Evolutionary conservation across 1,140 invertebrate species (phyloP), one percentile per base, ranked within the genome.

Genomic region (Brachionus rotundiformis): DNA sequence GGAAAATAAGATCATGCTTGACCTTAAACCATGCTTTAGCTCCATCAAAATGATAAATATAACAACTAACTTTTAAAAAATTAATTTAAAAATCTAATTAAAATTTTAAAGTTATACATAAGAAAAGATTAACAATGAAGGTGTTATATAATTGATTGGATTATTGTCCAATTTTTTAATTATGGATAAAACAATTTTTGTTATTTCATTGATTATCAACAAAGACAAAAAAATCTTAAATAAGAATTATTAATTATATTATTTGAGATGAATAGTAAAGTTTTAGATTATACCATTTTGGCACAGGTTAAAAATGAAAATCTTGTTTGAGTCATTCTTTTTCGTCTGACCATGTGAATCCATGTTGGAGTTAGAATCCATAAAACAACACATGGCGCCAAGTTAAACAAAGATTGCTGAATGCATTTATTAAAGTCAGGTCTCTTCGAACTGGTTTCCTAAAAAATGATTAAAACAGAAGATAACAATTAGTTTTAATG

Each of bases 391-490:
- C 76, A 79, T 33, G 76, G 47, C 1, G 36, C n/a, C 47, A 23
- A 79, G 36, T 2, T 36, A 25, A 79, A 36, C n/a, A 79, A 11
- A 6, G 76, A 36, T 11, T 27, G 13, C 29, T 63, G 47, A 25
- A 79, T 6, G 19, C 76, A 79, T 31, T 33, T 3, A 16, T 49
- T 79, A 33, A 79, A 79, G 47, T 79, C 76, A 8, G 76, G 59
- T 13, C 23, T 5, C 3, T 41, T 10, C 1, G 36, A 19, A 23
- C 25, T 31, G 23, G 68, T 27, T 11, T 73, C 39, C 68, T 73
- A 3, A 27, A 44, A 44, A 27, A 3, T 33, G 19, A 25, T 71
- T 36, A 73, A 4, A 10, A 25, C 11, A 44, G 25, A 44, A 10
- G 44, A n/a, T 23, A 71, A 39, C n/a, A 4, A 13, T 10, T 23